These are phyloP conservation scores for Sisyra nigra DNA, from an alignment of 2,888 invertebrate genomes.

Conservation along the genomic window DNA sequence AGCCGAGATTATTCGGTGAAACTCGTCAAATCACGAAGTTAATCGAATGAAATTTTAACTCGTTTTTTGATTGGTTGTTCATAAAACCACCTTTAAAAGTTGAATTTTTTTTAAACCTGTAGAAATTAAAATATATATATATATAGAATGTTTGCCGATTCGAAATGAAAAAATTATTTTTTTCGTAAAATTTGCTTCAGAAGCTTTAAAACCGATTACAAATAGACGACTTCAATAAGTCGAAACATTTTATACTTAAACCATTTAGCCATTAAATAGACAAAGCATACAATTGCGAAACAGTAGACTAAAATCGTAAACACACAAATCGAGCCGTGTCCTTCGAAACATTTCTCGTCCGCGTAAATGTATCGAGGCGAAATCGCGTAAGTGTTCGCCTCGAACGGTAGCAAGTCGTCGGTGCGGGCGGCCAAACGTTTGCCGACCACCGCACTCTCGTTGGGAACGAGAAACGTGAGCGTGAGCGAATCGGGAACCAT, in stretches of 20 bases:
- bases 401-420: neutral
- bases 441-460: neutral
- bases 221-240: conserved; percentile 26
- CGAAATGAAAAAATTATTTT: no score
- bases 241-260: conserved; percentile 26
- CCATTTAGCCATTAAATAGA: conserved; percentile 26
- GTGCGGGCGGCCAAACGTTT: conserved; percentile 6
- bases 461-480: conserved; percentile 7
- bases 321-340: conserved; percentile 21
- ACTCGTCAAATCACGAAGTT: no score
- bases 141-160: no score
- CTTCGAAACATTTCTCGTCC: neutral
- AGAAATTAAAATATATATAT: no score
- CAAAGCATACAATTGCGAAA: conserved; percentile 26
- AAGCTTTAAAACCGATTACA: conserved; percentile 18
- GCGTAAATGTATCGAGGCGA: conserved; percentile 15
- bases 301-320: conserved; percentile 27
- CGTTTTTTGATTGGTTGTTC: no score
- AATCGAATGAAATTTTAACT: no score
- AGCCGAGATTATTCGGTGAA: no score
- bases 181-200: conserved; percentile 13
- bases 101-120: no score
- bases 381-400: neutral
- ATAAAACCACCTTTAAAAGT: no score
- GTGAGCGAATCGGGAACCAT: conserved; percentile 7